phyloP scores from a whole-genome alignment of 1,140 invertebrate genomes.

The Drosophila sturtevanti region DNA sequence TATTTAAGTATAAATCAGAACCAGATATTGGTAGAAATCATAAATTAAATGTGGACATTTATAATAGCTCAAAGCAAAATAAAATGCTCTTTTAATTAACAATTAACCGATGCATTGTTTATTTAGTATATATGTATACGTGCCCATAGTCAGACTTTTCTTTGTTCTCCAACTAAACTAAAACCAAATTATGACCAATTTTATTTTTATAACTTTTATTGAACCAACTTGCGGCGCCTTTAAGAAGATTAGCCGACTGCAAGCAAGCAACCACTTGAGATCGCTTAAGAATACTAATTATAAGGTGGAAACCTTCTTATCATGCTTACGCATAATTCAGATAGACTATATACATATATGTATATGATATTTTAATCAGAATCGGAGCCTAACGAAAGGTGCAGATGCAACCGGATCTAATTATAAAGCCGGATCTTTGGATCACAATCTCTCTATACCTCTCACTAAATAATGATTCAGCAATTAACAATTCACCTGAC shows the following conservation, averaged over 20 bases:
- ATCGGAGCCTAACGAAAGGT: background rate
- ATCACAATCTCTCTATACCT: background rate
- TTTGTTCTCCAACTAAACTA: background rate
- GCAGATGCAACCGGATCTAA: background rate
- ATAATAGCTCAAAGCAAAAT: background rate
- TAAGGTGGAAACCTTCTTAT: background rate
- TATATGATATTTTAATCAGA: background rate
- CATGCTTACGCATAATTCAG: background rate
- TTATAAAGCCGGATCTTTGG: background rate
- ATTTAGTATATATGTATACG: background rate
- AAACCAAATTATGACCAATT: background rate
- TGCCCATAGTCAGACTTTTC: background rate
- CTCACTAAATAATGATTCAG: background rate
- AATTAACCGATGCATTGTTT: background rate
- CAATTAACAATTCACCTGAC: constrained; percentile 1
- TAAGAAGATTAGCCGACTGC: background rate
- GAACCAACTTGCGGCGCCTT: background rate
- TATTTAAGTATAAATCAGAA: too few species aligned
- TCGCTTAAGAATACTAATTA: background rate
- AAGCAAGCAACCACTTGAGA: background rate
- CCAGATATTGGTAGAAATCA: background rate
- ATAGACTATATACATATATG: background rate
- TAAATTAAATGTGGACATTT: background rate
- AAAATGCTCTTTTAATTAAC: background rate
- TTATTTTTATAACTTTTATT: background rate